Conservation (phyloP, 2,888 invertebrate genomes). For the Idaea biselata region DNA sequence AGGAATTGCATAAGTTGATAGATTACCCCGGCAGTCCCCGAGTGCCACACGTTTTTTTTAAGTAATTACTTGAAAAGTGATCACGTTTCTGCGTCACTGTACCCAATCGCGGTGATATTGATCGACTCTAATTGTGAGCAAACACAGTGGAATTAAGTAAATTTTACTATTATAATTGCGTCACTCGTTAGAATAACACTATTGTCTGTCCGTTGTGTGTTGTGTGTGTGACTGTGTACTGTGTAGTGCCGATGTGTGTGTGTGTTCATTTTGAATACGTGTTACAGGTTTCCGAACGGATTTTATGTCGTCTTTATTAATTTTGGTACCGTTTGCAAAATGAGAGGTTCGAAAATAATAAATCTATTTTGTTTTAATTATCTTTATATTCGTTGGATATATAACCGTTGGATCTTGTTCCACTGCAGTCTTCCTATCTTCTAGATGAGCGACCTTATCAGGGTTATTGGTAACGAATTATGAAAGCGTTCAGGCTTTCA, state of each 20-base stretch:
- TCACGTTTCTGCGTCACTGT: neutral
- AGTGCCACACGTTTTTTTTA: too few species aligned
- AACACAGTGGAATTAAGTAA: neutral
- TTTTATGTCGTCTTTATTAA: neutral
- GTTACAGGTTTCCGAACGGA: neutral
- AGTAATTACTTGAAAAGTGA: too few species aligned
- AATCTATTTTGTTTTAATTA: too few species aligned
- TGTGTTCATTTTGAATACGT: neutral
- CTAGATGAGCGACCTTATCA: too few species aligned
- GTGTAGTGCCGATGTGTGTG: neutral
- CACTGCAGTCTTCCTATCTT: too few species aligned
- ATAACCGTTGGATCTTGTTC: too few species aligned
- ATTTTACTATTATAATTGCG: neutral
- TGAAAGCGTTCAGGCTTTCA: too few species aligned
- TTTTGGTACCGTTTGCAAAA: neutral
- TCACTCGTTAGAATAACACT: neutral
- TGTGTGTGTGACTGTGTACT: neutral
- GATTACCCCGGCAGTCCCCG: too few species aligned
- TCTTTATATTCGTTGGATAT: too few species aligned
- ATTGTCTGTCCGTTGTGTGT: neutral
- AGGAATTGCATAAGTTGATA: too few species aligned
- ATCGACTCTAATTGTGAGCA: neutral
- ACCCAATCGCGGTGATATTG: neutral
- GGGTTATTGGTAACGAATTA: too few species aligned
- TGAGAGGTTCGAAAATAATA: too few species aligned